These are phyloP conservation scores for Cosmorhoe ocellata DNA, from an alignment of 2,888 invertebrate species.

Conservation along the genomic window DNA sequence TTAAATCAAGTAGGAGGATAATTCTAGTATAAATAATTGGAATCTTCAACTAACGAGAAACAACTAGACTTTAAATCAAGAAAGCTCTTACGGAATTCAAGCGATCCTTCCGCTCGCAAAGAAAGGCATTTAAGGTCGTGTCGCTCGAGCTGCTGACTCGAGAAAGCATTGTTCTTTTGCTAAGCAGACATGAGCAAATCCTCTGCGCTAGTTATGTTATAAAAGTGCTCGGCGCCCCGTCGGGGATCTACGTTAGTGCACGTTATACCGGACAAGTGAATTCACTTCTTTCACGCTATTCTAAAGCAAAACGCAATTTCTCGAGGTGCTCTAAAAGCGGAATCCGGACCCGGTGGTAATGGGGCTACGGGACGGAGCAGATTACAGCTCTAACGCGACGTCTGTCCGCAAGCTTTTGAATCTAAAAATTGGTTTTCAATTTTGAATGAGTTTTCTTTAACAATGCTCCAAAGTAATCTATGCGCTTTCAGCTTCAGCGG, in stretches of 20 bases:
- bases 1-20: background rate
- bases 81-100: constrained; percentile 14
- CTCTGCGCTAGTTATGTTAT: constrained; percentile 34
- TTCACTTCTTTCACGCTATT: constrained; percentile 16
- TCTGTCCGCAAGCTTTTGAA: constrained; percentile 47
- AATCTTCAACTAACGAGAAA: constrained; percentile 2
- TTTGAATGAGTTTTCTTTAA: constrained; percentile 40
- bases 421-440: constrained; percentile 52
- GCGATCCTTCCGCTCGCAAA: constrained; percentile 17
- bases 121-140: constrained; percentile 30
- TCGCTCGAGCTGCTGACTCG: constrained; percentile 32
- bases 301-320: constrained; percentile 28
- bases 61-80: constrained; percentile 10
- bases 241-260: constrained; percentile 44
- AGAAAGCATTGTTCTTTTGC: constrained; percentile 43
- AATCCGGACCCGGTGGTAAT: constrained; percentile 34
- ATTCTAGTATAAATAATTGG: constrained; percentile 1
- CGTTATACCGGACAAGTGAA: constrained; percentile 38
- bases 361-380: constrained; percentile 40
- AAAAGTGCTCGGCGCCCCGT: constrained; percentile 40
- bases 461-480: constrained; percentile 33
- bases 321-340: constrained; percentile 18
- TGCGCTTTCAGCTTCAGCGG: constrained; percentile 7
- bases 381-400: constrained; percentile 46
- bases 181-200: constrained; percentile 42